phyloP scores from a whole-genome alignment of 2,888 invertebrate genomes.

The Troglohyphantes excavatus region DNA sequence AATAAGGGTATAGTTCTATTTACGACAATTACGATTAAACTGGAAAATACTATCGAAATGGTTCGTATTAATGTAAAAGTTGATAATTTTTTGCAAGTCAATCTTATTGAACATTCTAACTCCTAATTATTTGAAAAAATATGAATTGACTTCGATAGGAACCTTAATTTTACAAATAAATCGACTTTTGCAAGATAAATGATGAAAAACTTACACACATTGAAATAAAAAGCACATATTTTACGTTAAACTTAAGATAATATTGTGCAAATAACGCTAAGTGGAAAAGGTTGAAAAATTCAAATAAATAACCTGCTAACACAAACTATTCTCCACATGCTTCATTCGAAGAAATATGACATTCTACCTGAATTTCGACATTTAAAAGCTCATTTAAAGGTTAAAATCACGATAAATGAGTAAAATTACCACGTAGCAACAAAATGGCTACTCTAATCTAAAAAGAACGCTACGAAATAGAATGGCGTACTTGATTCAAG shows the following conservation, averaged over 20 bases:
- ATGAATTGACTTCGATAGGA: too few species aligned
- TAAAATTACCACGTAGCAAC: constrained; percentile 60
- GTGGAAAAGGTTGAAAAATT: not conserved
- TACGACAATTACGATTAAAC: too few species aligned
- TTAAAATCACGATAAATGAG: not conserved
- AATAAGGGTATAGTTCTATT: too few species aligned
- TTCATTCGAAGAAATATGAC: not conserved
- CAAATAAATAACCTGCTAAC: not conserved
- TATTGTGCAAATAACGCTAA: not conserved
- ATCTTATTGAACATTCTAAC: too few species aligned
- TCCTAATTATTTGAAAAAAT: too few species aligned
- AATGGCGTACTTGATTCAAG: constrained; percentile 6
- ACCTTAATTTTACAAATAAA: too few species aligned
- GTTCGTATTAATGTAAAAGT: too few species aligned
- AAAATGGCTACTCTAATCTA: constrained; percentile 76
- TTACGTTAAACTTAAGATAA: not conserved
- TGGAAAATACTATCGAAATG: too few species aligned
- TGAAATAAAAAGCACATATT: not conserved
- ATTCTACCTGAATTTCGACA: not conserved
- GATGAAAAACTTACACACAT: not conserved
- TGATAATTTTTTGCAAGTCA: too few species aligned
- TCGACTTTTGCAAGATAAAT: too few species aligned
- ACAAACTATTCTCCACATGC: not conserved
- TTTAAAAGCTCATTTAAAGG: not conserved
- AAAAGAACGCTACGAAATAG: constrained; percentile 49